These are phyloP conservation scores for Venustaconcha ellipsiformis DNA, from an alignment of 1,140 invertebrate genomes.

Conservation along the genomic window DNA sequence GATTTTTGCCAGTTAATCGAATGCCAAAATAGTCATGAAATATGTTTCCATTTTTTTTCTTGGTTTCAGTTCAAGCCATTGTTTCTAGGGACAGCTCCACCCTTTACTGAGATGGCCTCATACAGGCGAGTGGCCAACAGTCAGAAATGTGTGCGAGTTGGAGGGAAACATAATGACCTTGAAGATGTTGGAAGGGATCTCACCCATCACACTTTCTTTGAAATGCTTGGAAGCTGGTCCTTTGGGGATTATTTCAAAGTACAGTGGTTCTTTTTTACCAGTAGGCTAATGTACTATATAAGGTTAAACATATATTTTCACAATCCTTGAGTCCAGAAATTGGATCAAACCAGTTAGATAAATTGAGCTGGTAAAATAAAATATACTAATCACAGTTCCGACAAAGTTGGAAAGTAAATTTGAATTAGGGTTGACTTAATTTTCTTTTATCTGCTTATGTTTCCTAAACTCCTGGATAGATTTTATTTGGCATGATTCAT, in stretches of 20 bases:
- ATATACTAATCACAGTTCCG: no score
- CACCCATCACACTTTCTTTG: slow-evolving; percentile 99
- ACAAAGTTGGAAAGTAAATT: no score
- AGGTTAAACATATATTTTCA: no score
- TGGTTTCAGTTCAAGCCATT: slow-evolving; percentile 90
- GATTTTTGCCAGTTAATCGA: no score
- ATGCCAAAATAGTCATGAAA: background rate
- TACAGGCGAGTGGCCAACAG: slow-evolving; percentile 81
- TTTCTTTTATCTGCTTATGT: no score
- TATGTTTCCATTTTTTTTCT: slow-evolving; percentile 8
- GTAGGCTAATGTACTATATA: no score
- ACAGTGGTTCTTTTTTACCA: slow-evolving; percentile 5
- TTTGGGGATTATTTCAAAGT: slow-evolving; percentile 98
- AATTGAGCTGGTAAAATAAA: no score
- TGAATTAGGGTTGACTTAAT: no score
- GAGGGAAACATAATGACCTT: slow-evolving; percentile 98
- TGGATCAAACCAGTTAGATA: no score
- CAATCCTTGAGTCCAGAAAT: no score
- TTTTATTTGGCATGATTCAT: no score
- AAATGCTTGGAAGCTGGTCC: slow-evolving; percentile 99
- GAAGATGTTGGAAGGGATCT: slow-evolving; percentile 90
- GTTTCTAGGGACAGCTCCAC: slow-evolving; percentile 79
- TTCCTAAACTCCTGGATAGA: no score
- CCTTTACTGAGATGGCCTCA: slow-evolving; percentile 53
- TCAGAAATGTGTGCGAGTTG: slow-evolving; percentile 96